Evolutionary conservation across 2,888 invertebrate genomes (phyloP), one percentile per base, ranked within the genome.

Genomic region (Diarsia mendica): DNA sequence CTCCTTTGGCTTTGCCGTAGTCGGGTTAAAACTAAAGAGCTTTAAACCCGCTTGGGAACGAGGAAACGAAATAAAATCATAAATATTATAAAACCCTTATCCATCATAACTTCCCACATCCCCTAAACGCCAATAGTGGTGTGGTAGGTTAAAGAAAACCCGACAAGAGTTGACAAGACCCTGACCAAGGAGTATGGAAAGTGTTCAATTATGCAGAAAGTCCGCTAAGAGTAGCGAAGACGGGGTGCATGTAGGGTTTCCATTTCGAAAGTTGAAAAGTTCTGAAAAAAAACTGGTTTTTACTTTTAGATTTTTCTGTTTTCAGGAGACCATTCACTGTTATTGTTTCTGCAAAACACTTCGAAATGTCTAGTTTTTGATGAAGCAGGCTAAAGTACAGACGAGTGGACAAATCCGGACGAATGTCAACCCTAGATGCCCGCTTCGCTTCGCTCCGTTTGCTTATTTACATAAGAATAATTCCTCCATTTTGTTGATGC

Each of bases 401-500:
- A 20, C 33, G 10, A 20, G 33, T 20, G 20, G 10, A 18, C 20
- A 20, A 60, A 39, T 10, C 9, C 4, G 20, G 60, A 33, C 20
- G 33, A 33, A 10, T 33, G 39, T 33, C 18, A 39, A 61, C 60
- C 60, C 39, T 39, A 61, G 39, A 44, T 61, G 68, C 72, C 63
- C 68, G 74, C 70, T 68, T 11, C n/a, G 69, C 51, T 51, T 11
- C n/a, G 69, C 51, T 51, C 58, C 67, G 70, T 77, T 82, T 75
- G 75, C 67, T 69, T 75, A 53, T 82, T 80, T 67, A 74, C 69
- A 78, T 85, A 74, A 79, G 77, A 85, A 87, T 87, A 86, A 86
- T 71, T 85, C 61, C 71, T 53, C 64, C 69, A 72, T 74, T 72
- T 72, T 73, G 53, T 77, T 67, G 67, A 76, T 79, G 67, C 72